phyloP scores from a whole-genome alignment of 1,140 invertebrate species.

The Euwallacea fornicatus region DNA sequence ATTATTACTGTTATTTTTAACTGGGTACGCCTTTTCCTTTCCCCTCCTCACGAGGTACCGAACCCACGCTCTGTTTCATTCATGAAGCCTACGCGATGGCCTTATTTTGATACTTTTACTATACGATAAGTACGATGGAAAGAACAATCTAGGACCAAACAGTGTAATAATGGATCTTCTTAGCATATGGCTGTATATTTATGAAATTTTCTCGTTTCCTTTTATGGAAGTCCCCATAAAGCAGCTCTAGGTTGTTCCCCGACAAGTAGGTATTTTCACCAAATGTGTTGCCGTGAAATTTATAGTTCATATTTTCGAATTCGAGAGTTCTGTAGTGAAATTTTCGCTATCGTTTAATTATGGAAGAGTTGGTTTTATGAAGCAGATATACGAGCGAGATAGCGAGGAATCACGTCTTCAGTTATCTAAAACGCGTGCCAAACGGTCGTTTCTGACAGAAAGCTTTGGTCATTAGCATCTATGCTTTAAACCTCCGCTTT shows the following conservation, averaged over 20 bases:
- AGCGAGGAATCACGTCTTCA: constrained; percentile 9
- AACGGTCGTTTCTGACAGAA: constrained; percentile 17
- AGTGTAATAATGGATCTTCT: background rate
- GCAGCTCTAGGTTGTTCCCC: too few species aligned
- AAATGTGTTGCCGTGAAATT: too few species aligned
- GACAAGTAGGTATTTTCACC: too few species aligned
- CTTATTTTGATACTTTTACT: constrained; percentile 35
- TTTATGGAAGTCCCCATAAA: too few species aligned
- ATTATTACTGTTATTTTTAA: constrained; percentile 36
- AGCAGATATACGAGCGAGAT: constrained; percentile 1
- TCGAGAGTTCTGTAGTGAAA: too few species aligned
- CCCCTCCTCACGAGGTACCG: background rate
- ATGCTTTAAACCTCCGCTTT: background rate
- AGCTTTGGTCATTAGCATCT: constrained; percentile 14
- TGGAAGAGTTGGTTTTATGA: background rate
- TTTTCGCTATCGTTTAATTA: constrained; percentile 2
- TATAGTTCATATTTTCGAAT: too few species aligned
- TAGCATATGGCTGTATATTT: background rate
- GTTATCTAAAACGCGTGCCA: constrained; percentile 17
- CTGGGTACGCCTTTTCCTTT: constrained; percentile 19
- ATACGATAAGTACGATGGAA: constrained; percentile 17
- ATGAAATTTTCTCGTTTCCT: too few species aligned
- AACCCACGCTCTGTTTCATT: constrained; percentile 22
- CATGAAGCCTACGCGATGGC: constrained; percentile 32
- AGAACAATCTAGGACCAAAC: constrained; percentile 9